Evolutionary conservation across 2,797 vertebrate genomes (phyloP).

Genomic region (Rhinella marina): DNA sequence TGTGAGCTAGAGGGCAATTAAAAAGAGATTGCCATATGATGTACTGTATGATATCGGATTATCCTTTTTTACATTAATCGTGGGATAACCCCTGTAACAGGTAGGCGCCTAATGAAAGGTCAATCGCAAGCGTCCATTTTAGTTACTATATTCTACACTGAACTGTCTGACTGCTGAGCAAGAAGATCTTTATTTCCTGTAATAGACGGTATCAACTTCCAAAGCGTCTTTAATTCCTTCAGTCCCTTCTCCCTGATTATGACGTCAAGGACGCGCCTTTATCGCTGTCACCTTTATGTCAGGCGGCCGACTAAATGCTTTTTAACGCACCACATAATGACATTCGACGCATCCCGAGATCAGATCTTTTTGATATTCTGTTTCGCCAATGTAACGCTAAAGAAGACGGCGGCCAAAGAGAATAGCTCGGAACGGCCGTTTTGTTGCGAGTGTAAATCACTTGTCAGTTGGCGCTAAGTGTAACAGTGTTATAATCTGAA

Average conservation of each 20-base stretch:
- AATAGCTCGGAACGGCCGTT: conserved; percentile 88
- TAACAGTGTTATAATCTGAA: conserved; percentile 86
- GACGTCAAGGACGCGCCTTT: conserved; percentile 78
- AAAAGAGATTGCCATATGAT: too few relatives aligned
- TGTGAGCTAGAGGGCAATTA: too few relatives aligned
- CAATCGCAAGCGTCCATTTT: not conserved
- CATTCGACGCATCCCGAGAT: conserved; percentile 84
- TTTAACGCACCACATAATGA: conserved; percentile 81
- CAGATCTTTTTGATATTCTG: conserved; percentile 84
- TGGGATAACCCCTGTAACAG: too few relatives aligned
- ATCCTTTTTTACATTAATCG: too few relatives aligned
- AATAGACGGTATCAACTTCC: not conserved
- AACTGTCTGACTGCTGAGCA: not conserved
- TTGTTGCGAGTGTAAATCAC: conserved; percentile 94
- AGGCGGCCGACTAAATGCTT: conserved; percentile 78
- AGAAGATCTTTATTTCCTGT: not conserved
- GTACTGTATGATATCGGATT: too few relatives aligned
- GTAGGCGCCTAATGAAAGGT: not conserved
- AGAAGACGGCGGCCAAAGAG: conserved; percentile 86
- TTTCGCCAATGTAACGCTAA: conserved; percentile 89
- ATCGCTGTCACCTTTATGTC: conserved; percentile 90
- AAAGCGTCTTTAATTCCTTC: not conserved
- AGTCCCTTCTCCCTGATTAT: conserved; percentile 67
- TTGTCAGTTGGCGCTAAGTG: conserved; percentile 93
- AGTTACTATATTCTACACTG: not conserved